Percentiles rank a stretch among this genome's conserved stretches.
phyloP scores from a whole-genome alignment of 2,797 vertebrate species.

The Ctenopoma kingsleyae region DNA sequence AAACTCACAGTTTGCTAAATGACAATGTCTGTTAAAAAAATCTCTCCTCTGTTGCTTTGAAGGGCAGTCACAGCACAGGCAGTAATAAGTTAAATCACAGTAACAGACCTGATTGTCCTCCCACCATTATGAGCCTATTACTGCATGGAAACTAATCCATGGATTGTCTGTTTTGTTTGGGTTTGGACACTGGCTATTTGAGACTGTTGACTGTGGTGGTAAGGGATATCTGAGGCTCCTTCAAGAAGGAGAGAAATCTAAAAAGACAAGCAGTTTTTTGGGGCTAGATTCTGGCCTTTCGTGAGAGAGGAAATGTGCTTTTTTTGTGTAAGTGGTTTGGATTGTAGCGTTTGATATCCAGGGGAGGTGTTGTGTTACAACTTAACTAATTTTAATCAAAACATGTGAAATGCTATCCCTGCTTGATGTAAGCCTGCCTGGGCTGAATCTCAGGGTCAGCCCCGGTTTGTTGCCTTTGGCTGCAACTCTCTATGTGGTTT shows the following conservation, averaged over 20 bases:
- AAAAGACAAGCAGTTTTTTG: constrained; percentile 64
- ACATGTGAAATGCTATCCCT: constrained; percentile 96
- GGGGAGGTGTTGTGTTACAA: constrained; percentile 96
- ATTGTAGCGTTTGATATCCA: constrained; percentile 94
- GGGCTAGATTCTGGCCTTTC: constrained; percentile 56
- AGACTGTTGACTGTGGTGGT: constrained; percentile 64
- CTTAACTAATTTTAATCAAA: constrained; percentile 99
- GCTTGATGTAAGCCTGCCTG: constrained; percentile 96
- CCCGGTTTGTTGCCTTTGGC: constrained; percentile 98
- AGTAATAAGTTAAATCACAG: constrained; percentile 61
- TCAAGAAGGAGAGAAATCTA: constrained; percentile 69
- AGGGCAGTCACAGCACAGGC: constrained; percentile 23
- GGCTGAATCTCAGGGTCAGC: constrained; percentile 90
- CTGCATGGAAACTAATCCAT: constrained; percentile 75
- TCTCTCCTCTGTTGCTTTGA: constrained; percentile 9
- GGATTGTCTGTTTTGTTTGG: constrained; percentile 79
- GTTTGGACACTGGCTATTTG: constrained; percentile 74
- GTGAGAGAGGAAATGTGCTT: constrained; percentile 75
- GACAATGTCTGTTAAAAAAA: constrained; percentile 4
- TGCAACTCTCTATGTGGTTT: constrained; percentile 90
- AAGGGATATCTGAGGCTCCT: constrained; percentile 68
- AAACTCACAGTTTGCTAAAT: not conserved
- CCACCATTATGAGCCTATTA: constrained; percentile 59
- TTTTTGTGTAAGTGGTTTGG: constrained; percentile 89
- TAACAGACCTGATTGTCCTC: constrained; percentile 62